Evolutionary conservation across 2,113 vertebrate genomes (phyloP).

Genomic region (Zapornia atra): DNA sequence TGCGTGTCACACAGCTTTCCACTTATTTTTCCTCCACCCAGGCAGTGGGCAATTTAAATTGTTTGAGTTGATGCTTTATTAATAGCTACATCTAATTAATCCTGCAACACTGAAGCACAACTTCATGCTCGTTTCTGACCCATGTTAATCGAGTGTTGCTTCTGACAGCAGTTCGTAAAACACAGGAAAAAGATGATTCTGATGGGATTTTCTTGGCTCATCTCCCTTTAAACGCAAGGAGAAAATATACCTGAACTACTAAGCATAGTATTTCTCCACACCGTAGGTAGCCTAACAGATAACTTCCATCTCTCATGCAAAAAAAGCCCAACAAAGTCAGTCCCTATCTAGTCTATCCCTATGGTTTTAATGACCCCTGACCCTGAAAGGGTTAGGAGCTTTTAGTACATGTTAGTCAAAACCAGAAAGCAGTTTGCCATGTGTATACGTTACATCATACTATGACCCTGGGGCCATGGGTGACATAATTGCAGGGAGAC

Average conservation of each 20-base stretch:
- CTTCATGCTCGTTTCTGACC: not conserved
- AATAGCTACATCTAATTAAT: not conserved
- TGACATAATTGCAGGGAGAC: not conserved
- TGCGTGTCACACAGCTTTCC: not conserved
- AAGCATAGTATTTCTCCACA: not conserved
- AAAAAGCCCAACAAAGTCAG: not conserved
- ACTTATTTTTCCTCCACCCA: not conserved
- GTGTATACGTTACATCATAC: not conserved
- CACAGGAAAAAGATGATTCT: not conserved
- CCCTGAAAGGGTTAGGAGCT: not conserved
- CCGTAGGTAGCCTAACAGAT: not conserved
- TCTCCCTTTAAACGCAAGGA: not conserved
- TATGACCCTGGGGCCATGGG: not conserved
- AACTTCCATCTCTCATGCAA: not conserved
- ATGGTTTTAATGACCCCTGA: not conserved
- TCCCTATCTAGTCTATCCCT: not conserved
- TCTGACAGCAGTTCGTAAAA: not conserved
- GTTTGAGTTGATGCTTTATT: conserved; percentile 1
- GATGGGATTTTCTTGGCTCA: not conserved
- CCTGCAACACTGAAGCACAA: not conserved
- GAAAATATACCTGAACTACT: not conserved
- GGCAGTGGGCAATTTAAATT: not conserved
- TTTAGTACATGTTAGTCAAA: not conserved
- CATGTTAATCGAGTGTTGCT: rapidly evolving
- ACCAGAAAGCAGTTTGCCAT: not conserved